Conservation (phyloP, 2,888 invertebrate species). For the Acronicta leporina region DNA sequence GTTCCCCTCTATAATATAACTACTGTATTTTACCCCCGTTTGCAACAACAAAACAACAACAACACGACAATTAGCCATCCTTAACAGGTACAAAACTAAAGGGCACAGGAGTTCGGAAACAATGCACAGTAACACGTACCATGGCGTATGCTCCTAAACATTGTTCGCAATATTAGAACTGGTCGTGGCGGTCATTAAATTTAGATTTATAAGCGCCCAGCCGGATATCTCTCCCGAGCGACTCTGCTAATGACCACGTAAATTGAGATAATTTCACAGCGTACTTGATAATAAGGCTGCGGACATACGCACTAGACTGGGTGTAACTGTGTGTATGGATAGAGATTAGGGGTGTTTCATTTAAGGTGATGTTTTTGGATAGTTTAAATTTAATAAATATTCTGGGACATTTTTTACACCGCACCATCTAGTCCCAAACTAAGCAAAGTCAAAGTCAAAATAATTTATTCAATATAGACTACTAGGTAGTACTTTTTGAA, state of each 20-base stretch:
- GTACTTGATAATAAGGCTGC: conserved; percentile 77
- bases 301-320: conserved; percentile 44
- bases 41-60: conserved; percentile 13
- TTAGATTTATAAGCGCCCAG: conserved; percentile 85
- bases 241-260: conserved; percentile 88
- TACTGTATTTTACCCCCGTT: neutral
- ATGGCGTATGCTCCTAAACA: conserved; percentile 69
- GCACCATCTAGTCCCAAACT: no score
- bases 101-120: conserved; percentile 41
- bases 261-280: conserved; percentile 88
- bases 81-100: conserved; percentile 48
- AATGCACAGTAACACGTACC: conserved; percentile 43
- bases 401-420: no score
- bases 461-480: no score
- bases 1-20: neutral
- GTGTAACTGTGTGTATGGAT: neutral
- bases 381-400: no score
- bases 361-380: no score
- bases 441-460: no score
- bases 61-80: conserved; percentile 45
- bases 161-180: conserved; percentile 82
- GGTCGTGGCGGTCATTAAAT: conserved; percentile 83
- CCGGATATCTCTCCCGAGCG: conserved; percentile 88
- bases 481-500: no score
- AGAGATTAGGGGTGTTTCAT: conserved; percentile 16